Evolutionary conservation across 1,140 invertebrate species (phyloP).

Genomic region (Drosophila ficusphila): DNA sequence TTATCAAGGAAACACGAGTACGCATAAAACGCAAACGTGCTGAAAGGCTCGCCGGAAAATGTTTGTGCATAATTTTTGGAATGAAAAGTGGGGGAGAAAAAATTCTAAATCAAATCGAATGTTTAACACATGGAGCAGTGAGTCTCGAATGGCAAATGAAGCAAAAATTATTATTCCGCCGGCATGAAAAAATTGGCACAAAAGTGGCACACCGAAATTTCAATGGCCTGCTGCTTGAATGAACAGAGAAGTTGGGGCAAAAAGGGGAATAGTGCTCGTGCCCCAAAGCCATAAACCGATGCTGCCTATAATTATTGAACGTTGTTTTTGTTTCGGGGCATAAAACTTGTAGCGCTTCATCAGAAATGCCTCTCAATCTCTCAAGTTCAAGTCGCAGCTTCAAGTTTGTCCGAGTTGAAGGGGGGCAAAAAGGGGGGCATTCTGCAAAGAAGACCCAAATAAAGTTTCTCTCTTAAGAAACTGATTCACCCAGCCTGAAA

Average conservation of each 20-base stretch:
- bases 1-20: constrained; percentile 29
- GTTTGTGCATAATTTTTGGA: constrained; percentile 60
- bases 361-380: constrained; percentile 44
- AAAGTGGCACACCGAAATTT: constrained; percentile 57
- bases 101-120: constrained; percentile 75
- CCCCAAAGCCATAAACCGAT: constrained; percentile 12
- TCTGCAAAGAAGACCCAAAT: constrained; percentile 7
- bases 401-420: constrained; percentile 36
- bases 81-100: constrained; percentile 11
- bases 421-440: constrained; percentile 18
- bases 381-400: constrained; percentile 45
- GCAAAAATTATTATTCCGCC: constrained; percentile 48
- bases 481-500: neutral
- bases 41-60: constrained; percentile 60
- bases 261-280: neutral
- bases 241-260: constrained; percentile 22
- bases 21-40: constrained; percentile 47
- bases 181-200: constrained; percentile 49
- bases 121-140: constrained; percentile 68
- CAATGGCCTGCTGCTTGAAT: constrained; percentile 58
- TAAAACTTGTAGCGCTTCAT: constrained; percentile 68
- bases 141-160: constrained; percentile 22
- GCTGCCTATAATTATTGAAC: constrained; percentile 64
- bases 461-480: constrained; percentile 39
- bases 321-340: constrained; percentile 32